Percentiles rank a stretch among this genome's conserved stretches.
phyloP scores from a whole-genome alignment of 1,140 invertebrate species.

The Bombus superbus region DNA sequence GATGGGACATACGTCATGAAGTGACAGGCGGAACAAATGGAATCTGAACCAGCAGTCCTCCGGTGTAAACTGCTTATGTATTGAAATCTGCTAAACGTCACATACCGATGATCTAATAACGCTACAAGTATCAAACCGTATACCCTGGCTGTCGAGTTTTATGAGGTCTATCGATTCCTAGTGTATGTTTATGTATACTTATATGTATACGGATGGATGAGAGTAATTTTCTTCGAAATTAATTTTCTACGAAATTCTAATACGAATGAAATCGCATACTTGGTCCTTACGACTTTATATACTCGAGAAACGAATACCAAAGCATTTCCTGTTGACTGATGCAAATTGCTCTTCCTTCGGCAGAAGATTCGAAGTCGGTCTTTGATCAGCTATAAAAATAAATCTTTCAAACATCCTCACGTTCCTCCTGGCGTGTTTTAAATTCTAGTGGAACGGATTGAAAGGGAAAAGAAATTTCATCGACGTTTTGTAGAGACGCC shows the following conservation, averaged over 20 bases:
- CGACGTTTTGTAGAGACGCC: not conserved
- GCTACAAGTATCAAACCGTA: conserved; percentile 64
- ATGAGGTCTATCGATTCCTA: not conserved
- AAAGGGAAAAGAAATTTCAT: not conserved
- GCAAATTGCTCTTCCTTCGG: not conserved
- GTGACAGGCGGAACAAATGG: conserved; percentile 83
- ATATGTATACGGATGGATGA: not conserved
- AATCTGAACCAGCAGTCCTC: conserved; percentile 83
- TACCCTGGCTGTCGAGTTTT: not conserved
- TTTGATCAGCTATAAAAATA: not conserved
- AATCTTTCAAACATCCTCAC: not conserved
- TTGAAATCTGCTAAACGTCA: conserved; percentile 70
- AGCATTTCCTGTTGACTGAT: not conserved
- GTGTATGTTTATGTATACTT: no score
- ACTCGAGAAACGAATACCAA: no score
- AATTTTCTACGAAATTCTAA: not conserved
- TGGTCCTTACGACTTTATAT: not conserved
- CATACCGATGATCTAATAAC: conserved; percentile 77
- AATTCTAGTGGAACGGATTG: not conserved
- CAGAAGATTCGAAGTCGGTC: not conserved
- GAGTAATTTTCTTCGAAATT: not conserved
- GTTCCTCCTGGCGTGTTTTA: not conserved
- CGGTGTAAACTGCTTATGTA: conserved; percentile 81
- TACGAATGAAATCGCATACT: no score
- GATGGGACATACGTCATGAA: conserved; percentile 80